Base-by-base conservation (phyloP, 1,140 invertebrate species). In the Drosophila lowei region DNA sequence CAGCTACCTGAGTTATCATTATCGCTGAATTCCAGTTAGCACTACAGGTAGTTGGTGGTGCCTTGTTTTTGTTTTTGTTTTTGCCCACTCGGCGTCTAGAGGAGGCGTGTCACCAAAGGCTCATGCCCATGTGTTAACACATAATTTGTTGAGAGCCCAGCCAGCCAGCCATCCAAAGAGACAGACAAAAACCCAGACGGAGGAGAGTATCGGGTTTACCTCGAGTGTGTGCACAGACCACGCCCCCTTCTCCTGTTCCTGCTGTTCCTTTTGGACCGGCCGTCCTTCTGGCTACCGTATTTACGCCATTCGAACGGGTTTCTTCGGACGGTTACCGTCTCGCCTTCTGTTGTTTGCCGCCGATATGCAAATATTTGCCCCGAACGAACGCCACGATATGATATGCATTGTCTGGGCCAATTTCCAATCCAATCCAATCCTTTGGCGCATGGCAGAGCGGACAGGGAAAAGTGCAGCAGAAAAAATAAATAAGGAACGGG, bases 321-420 rank as follows among this genome's bases (percentile, higher is more conserved):
- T 38, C 49, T 34, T 41, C 1, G n/a, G 44, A 54, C 65, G 47
- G 72, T 13, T 2, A 38, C 11, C 34, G 34, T 38, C 34, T 38
- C 34, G 34, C 34, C 34, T 38, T 38, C 11, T 13, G 34, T 38
- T 38, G 34, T 38, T 13, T 38, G 34, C 34, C 34, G 34, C 11
- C 34, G 72, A 68, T 84, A 84, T 84, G 75, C 79, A 84, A 84
- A 84, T 84, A 84, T 84, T 84, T 76, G 72, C 50, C 63, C 47
- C 63, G 65, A 38, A 13, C 34, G 34, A 25, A 25, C 34, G 3
- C 28, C 6, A 2, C 59, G 13, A 25, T 52, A 46, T 67, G 16
- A 25, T 52, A 43, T 67, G 64, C 64, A 72, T 74, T 65, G 60
- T 59, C 43, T 25, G 28, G 38, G 48, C 21, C 23, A 53, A 47